phyloP scores from a whole-genome alignment of 2,113 vertebrate genomes.

The Pterocles burchelli region DNA sequence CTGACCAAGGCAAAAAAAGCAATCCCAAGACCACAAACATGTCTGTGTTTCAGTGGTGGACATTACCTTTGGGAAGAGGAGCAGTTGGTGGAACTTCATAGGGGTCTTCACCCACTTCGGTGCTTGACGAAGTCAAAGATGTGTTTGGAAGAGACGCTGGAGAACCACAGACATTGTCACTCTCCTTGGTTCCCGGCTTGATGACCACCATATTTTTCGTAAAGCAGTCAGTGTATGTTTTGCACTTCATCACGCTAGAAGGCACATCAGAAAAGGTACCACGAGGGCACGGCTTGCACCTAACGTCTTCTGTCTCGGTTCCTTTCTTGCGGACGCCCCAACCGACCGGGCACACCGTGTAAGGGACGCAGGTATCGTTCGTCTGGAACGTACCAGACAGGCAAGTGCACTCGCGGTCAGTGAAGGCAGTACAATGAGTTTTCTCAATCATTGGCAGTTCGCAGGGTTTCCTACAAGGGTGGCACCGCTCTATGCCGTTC shows the following conservation, averaged over 20 bases:
- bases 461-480: conserved; percentile 84
- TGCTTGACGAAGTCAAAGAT: conserved; percentile 22
- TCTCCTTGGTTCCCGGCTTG: conserved; percentile 81
- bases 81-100: conserved; percentile 58
- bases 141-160: conserved; percentile 34
- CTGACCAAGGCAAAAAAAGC: background rate
- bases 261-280: conserved; percentile 90
- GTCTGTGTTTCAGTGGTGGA: background rate
- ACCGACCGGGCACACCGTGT: conserved; percentile 85
- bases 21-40: background rate
- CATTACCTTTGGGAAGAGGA: conserved; percentile 77
- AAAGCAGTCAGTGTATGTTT: conserved; percentile 85
- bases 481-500: conserved; percentile 91
- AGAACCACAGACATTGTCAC: conserved; percentile 86
- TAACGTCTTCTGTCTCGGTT: conserved; percentile 84
- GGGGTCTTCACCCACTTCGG: conserved; percentile 31
- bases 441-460: conserved; percentile 82
- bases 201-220: conserved; percentile 81
- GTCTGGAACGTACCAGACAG: conserved; percentile 81
- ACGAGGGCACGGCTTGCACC: conserved; percentile 86
- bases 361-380: conserved; percentile 78
- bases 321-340: conserved; percentile 89
- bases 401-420: conserved; percentile 89
- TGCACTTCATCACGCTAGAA: conserved; percentile 86
- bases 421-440: conserved; percentile 83